phyloP scores from a whole-genome alignment of 2,797 vertebrate species.

The Nannoperca obscura region DNA sequence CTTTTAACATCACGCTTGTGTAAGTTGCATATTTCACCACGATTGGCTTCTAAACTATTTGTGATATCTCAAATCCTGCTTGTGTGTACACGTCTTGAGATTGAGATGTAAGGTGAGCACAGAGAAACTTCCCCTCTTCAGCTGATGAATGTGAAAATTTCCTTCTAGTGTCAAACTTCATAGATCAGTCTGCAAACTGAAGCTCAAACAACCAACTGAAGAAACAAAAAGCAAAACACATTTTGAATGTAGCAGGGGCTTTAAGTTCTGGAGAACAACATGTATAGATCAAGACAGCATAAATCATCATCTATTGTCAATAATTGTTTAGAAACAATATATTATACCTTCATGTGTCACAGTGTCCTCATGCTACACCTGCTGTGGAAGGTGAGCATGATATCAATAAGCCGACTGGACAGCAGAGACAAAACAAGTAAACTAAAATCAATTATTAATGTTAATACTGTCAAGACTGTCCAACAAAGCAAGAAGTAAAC shows the following conservation, averaged over 20 bases:
- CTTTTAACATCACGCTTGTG: constrained; percentile 12
- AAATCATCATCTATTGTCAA: too few species aligned
- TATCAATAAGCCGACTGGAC: neutral
- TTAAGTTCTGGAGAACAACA: neutral
- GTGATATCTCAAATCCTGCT: constrained; percentile 16
- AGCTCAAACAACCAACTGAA: neutral
- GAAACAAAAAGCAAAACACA: neutral
- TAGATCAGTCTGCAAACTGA: neutral
- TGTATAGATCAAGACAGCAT: neutral
- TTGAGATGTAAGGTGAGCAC: constrained; percentile 30
- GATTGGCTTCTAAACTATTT: neutral
- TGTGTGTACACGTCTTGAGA: neutral
- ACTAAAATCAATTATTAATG: neutral
- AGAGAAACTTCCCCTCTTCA: constrained; percentile 24
- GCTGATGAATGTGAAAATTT: constrained; percentile 29
- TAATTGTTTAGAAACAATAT: neutral
- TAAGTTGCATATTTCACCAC: neutral
- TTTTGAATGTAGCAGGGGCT: neutral
- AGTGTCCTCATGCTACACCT: constrained; percentile 5
- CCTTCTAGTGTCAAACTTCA: constrained; percentile 5
- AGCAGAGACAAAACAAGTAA: constrained; percentile 10
- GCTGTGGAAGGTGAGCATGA: constrained; percentile 9
- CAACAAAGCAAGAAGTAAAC: constrained; percentile 2
- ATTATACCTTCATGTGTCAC: neutral
- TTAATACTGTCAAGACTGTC: neutral